phyloP scores from a whole-genome alignment of 1,140 invertebrate genomes.

The Calephelis virginiensis region DNA sequence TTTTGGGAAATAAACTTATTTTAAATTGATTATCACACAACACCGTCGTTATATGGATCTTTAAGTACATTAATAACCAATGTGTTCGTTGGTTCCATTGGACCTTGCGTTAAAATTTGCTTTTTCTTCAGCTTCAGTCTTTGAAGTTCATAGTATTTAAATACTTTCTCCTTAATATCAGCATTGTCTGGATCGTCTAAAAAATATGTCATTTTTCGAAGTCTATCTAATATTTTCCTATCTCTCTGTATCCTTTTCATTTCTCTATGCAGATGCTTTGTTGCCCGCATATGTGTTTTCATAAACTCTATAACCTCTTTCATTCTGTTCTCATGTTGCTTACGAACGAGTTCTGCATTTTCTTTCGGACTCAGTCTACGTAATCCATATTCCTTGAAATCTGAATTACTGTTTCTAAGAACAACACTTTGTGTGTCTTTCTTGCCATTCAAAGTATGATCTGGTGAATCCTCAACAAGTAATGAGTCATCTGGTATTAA shows the following conservation, averaged over 20 bases:
- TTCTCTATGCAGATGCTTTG: background rate
- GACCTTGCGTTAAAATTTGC: background rate
- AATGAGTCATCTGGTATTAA: background rate
- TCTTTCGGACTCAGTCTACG: background rate
- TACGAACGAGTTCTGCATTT: background rate
- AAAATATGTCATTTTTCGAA: background rate
- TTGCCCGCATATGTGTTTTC: background rate
- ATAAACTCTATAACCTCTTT: slow-evolving; percentile 5
- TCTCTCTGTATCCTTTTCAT: background rate
- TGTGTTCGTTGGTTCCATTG: background rate
- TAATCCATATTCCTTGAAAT: too few relatives aligned
- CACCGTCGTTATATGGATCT: slow-evolving; percentile 5
- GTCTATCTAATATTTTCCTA: background rate
- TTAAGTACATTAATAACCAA: slow-evolving; percentile 4
- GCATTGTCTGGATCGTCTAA: background rate
- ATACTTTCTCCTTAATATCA: background rate
- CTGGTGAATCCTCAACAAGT: background rate
- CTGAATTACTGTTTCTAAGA: background rate
- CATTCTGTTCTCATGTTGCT: background rate
- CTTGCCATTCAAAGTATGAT: background rate
- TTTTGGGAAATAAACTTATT: too few relatives aligned
- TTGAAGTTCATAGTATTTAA: background rate
- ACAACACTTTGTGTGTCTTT: background rate
- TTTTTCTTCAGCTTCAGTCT: background rate
- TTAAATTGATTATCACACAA: background rate